Evolutionary conservation across 2,113 vertebrate genomes (phyloP).

Genomic region (Struthio camelus): DNA sequence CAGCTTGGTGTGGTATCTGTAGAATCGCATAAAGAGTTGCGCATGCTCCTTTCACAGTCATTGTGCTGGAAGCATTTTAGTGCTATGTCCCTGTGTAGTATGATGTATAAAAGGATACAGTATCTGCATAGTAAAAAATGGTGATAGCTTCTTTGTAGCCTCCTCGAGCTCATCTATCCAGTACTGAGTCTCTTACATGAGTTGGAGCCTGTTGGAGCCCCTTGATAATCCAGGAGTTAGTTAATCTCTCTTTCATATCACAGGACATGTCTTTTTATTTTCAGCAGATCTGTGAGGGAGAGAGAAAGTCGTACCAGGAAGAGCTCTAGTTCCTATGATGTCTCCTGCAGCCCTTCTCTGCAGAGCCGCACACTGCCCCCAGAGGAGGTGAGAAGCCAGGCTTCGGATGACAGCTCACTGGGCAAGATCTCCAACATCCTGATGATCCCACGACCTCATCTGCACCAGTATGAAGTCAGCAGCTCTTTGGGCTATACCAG

Average conservation of each 20-base stretch:
- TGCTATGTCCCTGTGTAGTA: not conserved
- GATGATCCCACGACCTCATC: constrained; percentile 87
- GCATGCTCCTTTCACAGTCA: not conserved
- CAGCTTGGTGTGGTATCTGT: not conserved
- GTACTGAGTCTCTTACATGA: not conserved
- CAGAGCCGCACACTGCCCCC: constrained; percentile 75
- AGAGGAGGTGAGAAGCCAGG: constrained; percentile 92
- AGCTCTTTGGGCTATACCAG: constrained; percentile 97
- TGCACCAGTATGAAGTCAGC: constrained; percentile 95
- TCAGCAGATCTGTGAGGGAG: constrained; percentile 76
- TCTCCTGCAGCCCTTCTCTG: constrained; percentile 79
- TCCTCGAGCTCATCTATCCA: not conserved
- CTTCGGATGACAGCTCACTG: constrained; percentile 92
- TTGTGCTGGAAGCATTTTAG: not conserved
- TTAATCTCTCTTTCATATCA: not conserved
- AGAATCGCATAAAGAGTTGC: not conserved
- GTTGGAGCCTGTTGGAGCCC: not conserved
- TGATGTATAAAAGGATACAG: not conserved
- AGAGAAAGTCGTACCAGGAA: constrained; percentile 85
- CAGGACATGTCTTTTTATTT: not conserved
- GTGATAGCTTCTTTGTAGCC: not conserved
- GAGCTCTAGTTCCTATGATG: constrained; percentile 89
- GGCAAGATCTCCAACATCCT: constrained; percentile 92
- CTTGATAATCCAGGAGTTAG: not conserved
- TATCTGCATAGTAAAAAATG: not conserved